A percentile compares a stretch with the other conserved stretches of the same genome.
Conservation (phyloP, 2,797 vertebrate species). For the Phalloptychus januarius region DNA sequence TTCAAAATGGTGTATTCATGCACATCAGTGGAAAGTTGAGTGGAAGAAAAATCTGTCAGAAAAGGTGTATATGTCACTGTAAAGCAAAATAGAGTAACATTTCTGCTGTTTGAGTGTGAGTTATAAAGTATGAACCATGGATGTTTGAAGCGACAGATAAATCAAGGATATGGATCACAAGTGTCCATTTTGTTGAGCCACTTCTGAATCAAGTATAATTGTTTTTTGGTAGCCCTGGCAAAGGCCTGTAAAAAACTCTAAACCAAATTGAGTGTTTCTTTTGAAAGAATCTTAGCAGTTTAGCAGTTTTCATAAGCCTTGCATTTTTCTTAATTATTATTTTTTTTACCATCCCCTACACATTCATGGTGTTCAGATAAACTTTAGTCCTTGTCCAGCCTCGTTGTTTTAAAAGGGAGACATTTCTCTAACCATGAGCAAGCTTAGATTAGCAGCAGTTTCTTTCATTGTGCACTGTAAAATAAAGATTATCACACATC, state of each 20-base stretch:
- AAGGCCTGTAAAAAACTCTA: background rate
- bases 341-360: background rate
- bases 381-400: background rate
- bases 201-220: background rate
- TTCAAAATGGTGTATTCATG: no score
- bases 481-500: background rate
- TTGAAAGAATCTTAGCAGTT: background rate
- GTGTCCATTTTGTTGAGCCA: no score
- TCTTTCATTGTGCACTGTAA: background rate
- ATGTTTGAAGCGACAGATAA: background rate
- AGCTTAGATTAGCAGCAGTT: background rate
- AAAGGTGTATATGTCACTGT: background rate
- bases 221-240: background rate
- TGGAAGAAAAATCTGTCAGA: background rate
- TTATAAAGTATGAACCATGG: background rate
- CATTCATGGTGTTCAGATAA: background rate
- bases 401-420: background rate
- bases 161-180: background rate
- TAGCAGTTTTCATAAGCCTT: background rate
- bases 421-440: background rate
- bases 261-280: background rate
- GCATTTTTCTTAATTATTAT: background rate
- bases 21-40: no score
- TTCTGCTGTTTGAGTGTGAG: background rate
- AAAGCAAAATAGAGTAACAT: background rate